Conservation (phyloP, 2,113 vertebrate genomes). For the Verasper variegatus region DNA sequence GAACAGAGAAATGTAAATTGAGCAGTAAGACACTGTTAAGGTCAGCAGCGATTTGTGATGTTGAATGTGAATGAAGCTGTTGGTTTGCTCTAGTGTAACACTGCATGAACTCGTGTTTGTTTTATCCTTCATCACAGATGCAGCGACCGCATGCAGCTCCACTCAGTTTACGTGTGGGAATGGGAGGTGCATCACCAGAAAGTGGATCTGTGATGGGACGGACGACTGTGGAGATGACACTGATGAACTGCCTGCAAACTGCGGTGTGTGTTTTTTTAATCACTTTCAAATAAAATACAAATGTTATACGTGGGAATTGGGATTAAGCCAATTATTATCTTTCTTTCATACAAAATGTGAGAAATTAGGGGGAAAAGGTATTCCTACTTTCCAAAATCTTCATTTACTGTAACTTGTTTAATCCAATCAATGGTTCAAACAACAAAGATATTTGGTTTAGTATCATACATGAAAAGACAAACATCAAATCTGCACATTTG, state of each 20-base stretch:
- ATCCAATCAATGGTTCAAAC: no score
- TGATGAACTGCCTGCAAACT: slow-evolving; percentile 81
- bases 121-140: slow-evolving; percentile 52
- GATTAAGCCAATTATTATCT: not conserved
- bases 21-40: slow-evolving; percentile 25
- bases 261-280: slow-evolving; percentile 77
- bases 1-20: not conserved
- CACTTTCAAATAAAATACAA: not conserved
- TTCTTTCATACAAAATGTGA: no score
- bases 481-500: no score
- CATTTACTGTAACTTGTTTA: no score
- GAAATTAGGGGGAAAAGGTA: no score
- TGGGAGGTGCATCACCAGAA: slow-evolving; percentile 82
- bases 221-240: slow-evolving; percentile 86
- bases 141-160: slow-evolving; percentile 67
- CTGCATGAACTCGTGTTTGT: not conserved
- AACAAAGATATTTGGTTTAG: no score
- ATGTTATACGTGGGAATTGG: not conserved
- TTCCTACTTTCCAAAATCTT: no score
- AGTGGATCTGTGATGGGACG: slow-evolving; percentile 87
- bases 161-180: slow-evolving; percentile 83
- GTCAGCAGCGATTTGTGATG: not conserved
- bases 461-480: no score
- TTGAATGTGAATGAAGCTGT: not conserved
- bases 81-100: not conserved